Evolutionary conservation across 2,888 invertebrate species (phyloP).

Genomic region (Cremastobaeus sp.): DNA sequence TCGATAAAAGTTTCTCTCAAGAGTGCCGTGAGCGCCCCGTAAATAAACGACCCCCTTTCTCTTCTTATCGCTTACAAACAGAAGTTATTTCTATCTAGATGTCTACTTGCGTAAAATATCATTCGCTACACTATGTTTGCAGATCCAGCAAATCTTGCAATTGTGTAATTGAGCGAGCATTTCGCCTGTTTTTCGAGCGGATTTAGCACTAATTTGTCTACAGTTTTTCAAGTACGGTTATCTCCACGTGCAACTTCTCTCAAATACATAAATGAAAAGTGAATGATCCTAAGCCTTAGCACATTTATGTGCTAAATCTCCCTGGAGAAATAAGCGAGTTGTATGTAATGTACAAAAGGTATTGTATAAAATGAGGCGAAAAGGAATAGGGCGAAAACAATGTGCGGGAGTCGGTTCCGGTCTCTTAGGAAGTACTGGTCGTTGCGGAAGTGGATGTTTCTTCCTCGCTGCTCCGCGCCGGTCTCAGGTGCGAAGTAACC

Average conservation of each 20-base stretch:
- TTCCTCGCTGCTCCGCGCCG: slow-evolving; percentile 48
- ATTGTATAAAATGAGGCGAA: slow-evolving; percentile 69
- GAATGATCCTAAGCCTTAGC: slow-evolving; percentile 60
- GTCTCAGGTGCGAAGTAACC: slow-evolving; percentile 68
- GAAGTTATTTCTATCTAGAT: slow-evolving; percentile 24
- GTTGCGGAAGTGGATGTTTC: slow-evolving; percentile 43
- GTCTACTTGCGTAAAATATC: slow-evolving; percentile 23
- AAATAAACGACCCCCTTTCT: slow-evolving; percentile 53
- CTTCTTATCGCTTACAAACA: slow-evolving; percentile 25
- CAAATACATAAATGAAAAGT: slow-evolving; percentile 55
- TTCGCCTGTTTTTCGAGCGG: too few species aligned
- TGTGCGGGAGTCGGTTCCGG: slow-evolving; percentile 63
- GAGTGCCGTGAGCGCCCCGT: slow-evolving; percentile 67
- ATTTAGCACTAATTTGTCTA: too few species aligned
- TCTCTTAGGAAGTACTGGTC: slow-evolving; percentile 48
- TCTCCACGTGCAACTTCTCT: slow-evolving; percentile 50
- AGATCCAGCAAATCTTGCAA: too few species aligned
- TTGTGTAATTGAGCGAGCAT: too few species aligned
- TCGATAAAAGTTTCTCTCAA: slow-evolving; percentile 66
- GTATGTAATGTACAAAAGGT: slow-evolving; percentile 75
- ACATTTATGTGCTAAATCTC: slow-evolving; percentile 74
- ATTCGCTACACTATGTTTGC: too few species aligned
- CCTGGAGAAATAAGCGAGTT: slow-evolving; percentile 76
- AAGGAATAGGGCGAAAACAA: slow-evolving; percentile 55
- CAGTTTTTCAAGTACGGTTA: slow-evolving; percentile 39